Base-by-base conservation (phyloP, 2,888 invertebrate genomes). In the Luperina nickerlii region DNA sequence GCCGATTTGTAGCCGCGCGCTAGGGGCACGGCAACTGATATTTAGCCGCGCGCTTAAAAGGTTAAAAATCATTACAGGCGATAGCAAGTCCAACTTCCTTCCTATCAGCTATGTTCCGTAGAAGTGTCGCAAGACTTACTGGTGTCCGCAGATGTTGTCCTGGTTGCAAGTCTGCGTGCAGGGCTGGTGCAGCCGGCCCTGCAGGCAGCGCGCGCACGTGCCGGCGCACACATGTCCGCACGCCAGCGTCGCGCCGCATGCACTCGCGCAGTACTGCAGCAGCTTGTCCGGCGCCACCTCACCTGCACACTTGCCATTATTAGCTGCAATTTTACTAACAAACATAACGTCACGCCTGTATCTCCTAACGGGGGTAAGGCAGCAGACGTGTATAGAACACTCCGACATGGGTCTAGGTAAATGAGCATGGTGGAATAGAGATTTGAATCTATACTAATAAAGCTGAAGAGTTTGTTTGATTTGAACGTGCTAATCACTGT, bases 131-230 rank as follows among this genome's bases (percentile, higher is more conserved):
- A 69, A 62, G 24, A 74, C 94, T 94, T 90, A 97, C 97, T 95
- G 93, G 91, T 98, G 98, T 54, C 97, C 97, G 92, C 98, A 98
- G 70, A 98, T 96, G 81, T 98, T 96, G 20, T 91, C 87, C 73
- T 96, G 96, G 9, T 95, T 95, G 92, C 98, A 98, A 32, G 94
- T 92, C 87, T 97, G 95, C 77, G n/a, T n/a, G 32, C 98, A 98
- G 92, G 94, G 94, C 73, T 82, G 78, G 67, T 98, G 98, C 92
- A 85, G 45, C 9, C 95, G 93, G 48, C 91, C 87, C 15, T 97
- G 97, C 81, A 97, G 97, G 92, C 81, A 91, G 80, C 93, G 95
- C 11, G 86, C 91, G 65, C 95, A 97, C 90, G 51, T 75, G 38
- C 90, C 89, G 81, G 18, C 27, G 54, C 93, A 97, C 82, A 76